Conservation (phyloP, 2,888 invertebrate genomes). For the Fragum sueziense region DNA sequence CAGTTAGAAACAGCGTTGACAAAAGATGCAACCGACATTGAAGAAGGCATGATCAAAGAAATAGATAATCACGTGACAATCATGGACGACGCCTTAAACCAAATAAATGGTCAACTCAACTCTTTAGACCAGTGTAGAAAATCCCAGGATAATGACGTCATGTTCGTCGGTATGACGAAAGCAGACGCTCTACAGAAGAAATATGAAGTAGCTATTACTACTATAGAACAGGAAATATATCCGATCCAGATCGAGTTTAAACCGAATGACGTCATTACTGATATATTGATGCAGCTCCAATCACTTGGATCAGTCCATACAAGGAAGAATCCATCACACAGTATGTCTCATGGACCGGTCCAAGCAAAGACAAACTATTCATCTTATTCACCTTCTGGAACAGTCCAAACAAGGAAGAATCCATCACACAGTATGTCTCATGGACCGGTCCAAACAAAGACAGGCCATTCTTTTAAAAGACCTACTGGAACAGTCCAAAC, state of each 20-base stretch:
- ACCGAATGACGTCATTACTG: not conserved
- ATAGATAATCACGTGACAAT: not conserved
- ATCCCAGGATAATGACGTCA: not conserved
- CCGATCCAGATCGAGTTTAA: not conserved
- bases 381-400: no score
- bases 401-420: not conserved
- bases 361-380: no score
- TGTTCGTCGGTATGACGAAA: slow-evolving; percentile 1
- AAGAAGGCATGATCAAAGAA: not conserved
- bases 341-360: no score
- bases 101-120: not conserved
- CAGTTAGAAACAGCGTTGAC: not conserved
- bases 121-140: not conserved
- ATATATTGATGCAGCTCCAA: not conserved
- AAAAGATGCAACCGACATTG: not conserved
- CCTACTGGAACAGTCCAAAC: no score
- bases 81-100: not conserved
- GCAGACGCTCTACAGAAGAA: not conserved
- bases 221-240: not conserved
- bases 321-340: not conserved
- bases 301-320: not conserved
- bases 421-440: not conserved
- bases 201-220: not conserved
- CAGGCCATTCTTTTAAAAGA: no score
- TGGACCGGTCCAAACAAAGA: no score